phyloP scores from a whole-genome alignment of 1,140 invertebrate genomes.

The Scaptomyza pallida region DNA sequence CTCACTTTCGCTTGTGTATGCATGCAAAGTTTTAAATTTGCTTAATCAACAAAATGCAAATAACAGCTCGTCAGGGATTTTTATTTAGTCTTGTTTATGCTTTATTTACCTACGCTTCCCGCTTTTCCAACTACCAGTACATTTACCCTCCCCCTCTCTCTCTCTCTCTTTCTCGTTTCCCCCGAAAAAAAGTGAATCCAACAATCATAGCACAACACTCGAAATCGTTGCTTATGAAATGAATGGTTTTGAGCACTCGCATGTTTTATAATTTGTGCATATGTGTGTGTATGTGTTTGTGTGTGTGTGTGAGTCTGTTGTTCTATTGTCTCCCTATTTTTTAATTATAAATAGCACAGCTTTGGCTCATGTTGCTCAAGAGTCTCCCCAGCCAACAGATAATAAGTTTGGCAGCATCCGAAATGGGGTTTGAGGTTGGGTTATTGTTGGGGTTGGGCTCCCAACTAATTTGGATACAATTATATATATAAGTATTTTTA shows the following conservation, averaged over 20 bases:
- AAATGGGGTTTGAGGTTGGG: too few relatives aligned
- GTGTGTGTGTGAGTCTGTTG: not conserved
- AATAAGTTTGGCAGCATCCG: not conserved
- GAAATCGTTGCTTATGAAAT: not conserved
- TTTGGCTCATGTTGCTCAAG: not conserved
- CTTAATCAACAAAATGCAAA: constrained; percentile 66
- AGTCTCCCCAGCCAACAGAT: not conserved
- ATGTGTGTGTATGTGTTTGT: constrained; percentile 10
- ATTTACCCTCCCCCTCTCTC: not conserved
- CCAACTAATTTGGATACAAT: not conserved
- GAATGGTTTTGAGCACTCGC: constrained; percentile 3
- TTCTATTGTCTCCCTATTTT: constrained; percentile 24
- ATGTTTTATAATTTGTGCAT: not conserved
- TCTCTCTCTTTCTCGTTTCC: not conserved
- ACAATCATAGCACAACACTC: constrained; percentile 14
- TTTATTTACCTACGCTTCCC: constrained; percentile 30
- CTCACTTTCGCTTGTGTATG: constrained; percentile 2
- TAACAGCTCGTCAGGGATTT: constrained; percentile 56
- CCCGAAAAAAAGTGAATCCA: constrained; percentile 13
- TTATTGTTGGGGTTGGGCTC: too few relatives aligned
- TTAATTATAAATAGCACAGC: constrained; percentile 13
- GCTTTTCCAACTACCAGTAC: too few relatives aligned
- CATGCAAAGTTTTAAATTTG: constrained; percentile 58
- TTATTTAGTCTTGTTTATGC: constrained; percentile 55
- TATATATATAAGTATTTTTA: not conserved